phyloP scores from a whole-genome alignment of 2,797 vertebrate species.

The Clarias pachynema region DNA sequence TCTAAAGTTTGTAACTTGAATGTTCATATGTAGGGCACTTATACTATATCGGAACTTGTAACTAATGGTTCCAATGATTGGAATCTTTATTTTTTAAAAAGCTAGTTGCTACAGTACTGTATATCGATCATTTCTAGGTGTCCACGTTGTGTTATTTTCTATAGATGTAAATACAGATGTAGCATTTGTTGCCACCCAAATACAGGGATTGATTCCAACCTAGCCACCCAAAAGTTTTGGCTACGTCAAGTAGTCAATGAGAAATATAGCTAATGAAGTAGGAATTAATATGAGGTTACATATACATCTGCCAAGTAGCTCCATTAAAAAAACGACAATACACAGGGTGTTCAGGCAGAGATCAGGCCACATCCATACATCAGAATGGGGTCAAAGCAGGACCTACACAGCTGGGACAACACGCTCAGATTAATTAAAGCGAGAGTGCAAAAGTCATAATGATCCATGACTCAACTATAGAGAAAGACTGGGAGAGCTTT shows the following conservation, averaged over 20 bases:
- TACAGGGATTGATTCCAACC: too few relatives aligned
- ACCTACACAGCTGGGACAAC: slow-evolving; percentile 17
- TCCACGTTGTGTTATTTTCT: too few relatives aligned
- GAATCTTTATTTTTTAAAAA: too few relatives aligned
- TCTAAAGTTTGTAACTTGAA: too few relatives aligned
- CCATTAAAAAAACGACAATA: neutral
- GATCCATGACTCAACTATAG: neutral
- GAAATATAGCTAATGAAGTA: neutral
- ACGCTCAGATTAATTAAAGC: neutral
- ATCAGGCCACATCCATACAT: neutral
- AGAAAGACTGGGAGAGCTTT: neutral
- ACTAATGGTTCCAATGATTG: too few relatives aligned
- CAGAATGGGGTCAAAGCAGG: slow-evolving; percentile 11
- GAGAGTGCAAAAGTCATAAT: neutral
- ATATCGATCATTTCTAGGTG: too few relatives aligned
- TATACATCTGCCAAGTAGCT: neutral
- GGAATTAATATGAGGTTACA: neutral
- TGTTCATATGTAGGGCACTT: too few relatives aligned
- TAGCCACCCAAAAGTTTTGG: too few relatives aligned
- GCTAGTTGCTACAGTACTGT: too few relatives aligned
- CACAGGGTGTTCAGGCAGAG: neutral
- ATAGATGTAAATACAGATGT: too few relatives aligned
- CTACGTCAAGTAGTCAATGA: neutral
- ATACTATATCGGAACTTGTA: too few relatives aligned
- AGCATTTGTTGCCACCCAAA: too few relatives aligned